Percentiles rank a stretch among this genome's conserved stretches.
Conservation (phyloP, 2,888 invertebrate species). For the Epistrophella euchroma region DNA sequence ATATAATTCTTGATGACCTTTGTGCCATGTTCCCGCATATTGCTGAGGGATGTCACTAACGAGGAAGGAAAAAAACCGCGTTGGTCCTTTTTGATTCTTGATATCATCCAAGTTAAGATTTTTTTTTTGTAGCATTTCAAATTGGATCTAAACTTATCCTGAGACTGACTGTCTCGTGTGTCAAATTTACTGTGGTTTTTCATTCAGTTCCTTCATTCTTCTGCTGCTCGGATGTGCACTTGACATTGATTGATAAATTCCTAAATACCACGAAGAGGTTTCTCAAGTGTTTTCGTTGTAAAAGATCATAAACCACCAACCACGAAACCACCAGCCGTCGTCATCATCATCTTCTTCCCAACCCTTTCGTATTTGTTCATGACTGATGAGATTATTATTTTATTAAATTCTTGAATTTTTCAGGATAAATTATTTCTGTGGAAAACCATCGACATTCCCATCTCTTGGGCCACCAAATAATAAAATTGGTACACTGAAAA, state of each 20-base stretch:
- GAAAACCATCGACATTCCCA: neutral
- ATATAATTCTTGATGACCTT: constrained; percentile 52
- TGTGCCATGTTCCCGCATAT: constrained; percentile 22
- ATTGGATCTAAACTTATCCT: constrained; percentile 31
- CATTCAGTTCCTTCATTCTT: constrained; percentile 8
- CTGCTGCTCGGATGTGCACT: constrained; percentile 32
- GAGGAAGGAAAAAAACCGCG: constrained; percentile 28
- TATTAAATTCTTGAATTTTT: neutral
- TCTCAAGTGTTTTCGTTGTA: neutral
- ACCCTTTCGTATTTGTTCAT: neutral
- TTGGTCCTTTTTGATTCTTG: constrained; percentile 33
- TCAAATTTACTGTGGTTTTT: constrained; percentile 12
- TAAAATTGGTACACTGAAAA: neutral
- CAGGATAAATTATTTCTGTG: constrained; percentile 1
- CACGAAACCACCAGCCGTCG: neutral
- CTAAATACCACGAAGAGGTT: neutral
- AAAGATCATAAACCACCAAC: neutral
- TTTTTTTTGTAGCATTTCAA: constrained; percentile 9
- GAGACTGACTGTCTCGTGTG: constrained; percentile 23
- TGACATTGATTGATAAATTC: constrained; percentile 72
- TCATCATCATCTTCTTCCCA: neutral
- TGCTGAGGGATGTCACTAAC: constrained; percentile 34
- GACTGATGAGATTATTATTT: neutral
- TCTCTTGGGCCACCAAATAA: neutral
- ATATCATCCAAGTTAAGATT: neutral